Conservation (phyloP, 2,113 vertebrate genomes). For the Echinops telfairi region DNA sequence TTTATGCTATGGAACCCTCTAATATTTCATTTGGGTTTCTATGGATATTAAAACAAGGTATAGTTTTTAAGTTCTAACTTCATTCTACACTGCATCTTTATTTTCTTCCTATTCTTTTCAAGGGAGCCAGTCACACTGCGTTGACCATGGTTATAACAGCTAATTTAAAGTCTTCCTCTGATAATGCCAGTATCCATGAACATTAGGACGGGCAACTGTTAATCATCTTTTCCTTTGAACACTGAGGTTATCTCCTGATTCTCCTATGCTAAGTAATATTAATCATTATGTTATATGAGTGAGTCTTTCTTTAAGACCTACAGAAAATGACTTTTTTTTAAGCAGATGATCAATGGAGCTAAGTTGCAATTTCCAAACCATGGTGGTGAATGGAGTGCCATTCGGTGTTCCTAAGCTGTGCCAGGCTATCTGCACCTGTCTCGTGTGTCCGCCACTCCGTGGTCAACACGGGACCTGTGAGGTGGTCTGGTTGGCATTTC, state of each 20-base stretch:
- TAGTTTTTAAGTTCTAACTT: not conserved
- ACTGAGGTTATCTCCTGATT: not conserved
- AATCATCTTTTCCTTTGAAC: not conserved
- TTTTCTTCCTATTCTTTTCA: not conserved
- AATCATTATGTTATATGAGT: not conserved
- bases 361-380: not conserved
- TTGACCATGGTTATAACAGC: not conserved
- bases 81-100: not conserved
- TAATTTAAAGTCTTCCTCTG: constrained; percentile 32
- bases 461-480: not conserved
- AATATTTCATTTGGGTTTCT: too few relatives aligned
- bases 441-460: too few relatives aligned
- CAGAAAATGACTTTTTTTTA: not conserved
- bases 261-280: not conserved
- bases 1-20: not conserved
- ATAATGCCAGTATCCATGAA: not conserved
- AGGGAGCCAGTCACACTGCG: not conserved
- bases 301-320: constrained; percentile 39
- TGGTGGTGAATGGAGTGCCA: not conserved
- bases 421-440: not conserved
- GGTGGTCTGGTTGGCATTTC: not conserved
- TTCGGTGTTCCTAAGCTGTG: not conserved
- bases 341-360: not conserved
- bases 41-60: too few relatives aligned
- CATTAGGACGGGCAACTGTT: not conserved